Percentiles rank a stretch among this genome's conserved stretches.
Conservation (phyloP, 2,113 vertebrate genomes). For the Elaphurus davidianus region DNA sequence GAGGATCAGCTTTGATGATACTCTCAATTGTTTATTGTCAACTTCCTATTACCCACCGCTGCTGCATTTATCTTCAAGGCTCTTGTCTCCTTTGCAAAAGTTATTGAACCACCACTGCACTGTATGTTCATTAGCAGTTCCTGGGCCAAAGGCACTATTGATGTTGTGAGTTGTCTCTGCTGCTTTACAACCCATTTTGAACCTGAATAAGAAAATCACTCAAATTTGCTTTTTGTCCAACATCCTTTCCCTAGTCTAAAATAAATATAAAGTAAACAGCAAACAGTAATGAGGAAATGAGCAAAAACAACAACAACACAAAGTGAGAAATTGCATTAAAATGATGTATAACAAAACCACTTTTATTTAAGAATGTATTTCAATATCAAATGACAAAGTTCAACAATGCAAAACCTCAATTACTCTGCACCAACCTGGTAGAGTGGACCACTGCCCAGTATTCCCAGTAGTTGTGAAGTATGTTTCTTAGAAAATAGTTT, state of each 20-base stretch:
- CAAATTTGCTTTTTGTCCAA: not conserved
- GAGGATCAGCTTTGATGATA: not conserved
- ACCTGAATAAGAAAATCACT: not conserved
- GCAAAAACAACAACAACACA: not conserved
- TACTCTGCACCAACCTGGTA: not conserved
- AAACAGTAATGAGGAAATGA: not conserved
- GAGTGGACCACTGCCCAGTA: not conserved
- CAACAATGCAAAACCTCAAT: not conserved
- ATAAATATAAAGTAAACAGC: not conserved
- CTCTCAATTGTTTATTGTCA: not conserved
- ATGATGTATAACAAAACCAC: not conserved
- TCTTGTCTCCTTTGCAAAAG: not conserved
- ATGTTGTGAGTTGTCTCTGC: not conserved
- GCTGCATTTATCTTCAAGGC: not conserved
- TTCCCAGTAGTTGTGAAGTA: not conserved
- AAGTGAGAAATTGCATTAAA: not conserved
- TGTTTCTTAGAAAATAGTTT: slow-evolving; percentile 21
- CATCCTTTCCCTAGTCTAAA: not conserved
- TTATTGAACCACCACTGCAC: not conserved
- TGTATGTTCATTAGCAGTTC: not conserved
- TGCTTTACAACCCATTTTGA: not conserved
- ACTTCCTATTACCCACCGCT: not conserved
- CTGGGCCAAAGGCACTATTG: not conserved
- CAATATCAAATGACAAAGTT: not conserved
- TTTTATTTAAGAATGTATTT: not conserved